These are phyloP conservation scores for Luffia ferchaultella DNA, from an alignment of 2,888 invertebrate genomes.

Conservation along the genomic window DNA sequence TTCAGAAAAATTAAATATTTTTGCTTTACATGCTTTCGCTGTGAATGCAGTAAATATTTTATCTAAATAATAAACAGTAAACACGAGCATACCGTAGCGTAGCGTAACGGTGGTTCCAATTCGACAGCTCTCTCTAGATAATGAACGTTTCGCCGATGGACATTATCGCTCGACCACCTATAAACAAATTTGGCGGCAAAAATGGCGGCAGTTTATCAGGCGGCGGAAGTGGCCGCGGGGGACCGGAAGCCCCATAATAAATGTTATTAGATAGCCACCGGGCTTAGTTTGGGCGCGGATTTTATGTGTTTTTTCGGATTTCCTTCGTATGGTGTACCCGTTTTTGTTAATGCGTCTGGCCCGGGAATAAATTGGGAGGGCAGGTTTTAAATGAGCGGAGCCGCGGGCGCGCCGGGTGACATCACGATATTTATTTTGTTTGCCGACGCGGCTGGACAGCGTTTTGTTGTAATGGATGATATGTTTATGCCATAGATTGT, in stretches of 20 bases:
- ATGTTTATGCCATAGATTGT: too few species aligned
- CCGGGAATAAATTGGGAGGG: slow-evolving; percentile 49
- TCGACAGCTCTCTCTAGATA: slow-evolving; percentile 20
- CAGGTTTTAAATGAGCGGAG: slow-evolving; percentile 34
- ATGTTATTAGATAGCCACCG: slow-evolving; percentile 65
- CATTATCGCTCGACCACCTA: slow-evolving; percentile 54
- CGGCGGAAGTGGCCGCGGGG: slow-evolving; percentile 60
- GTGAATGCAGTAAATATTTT: too few species aligned
- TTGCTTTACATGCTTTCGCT: too few species aligned
- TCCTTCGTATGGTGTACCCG: slow-evolving; percentile 35
- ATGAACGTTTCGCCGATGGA: slow-evolving; percentile 43
- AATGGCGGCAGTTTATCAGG: slow-evolving; percentile 65
- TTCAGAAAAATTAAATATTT: too few species aligned
- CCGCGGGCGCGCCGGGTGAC: slow-evolving; percentile 17
- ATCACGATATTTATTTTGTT: slow-evolving; percentile 16
- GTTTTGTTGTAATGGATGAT: slow-evolving; percentile 35
- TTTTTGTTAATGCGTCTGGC: slow-evolving; percentile 64
- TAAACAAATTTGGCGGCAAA: slow-evolving; percentile 67
- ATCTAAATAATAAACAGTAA: too few species aligned
- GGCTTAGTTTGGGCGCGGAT: slow-evolving; percentile 55
- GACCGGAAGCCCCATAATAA: slow-evolving; percentile 57
- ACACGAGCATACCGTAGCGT: too few species aligned
- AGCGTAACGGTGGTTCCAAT: not conserved
- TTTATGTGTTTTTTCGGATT: slow-evolving; percentile 46
- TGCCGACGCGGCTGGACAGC: slow-evolving; percentile 25